Percentiles rank a stretch among this genome's conserved stretches.
These are phyloP conservation scores for Drosophila nannoptera DNA, from an alignment of 1,140 invertebrate genomes.

Conservation along the genomic window DNA sequence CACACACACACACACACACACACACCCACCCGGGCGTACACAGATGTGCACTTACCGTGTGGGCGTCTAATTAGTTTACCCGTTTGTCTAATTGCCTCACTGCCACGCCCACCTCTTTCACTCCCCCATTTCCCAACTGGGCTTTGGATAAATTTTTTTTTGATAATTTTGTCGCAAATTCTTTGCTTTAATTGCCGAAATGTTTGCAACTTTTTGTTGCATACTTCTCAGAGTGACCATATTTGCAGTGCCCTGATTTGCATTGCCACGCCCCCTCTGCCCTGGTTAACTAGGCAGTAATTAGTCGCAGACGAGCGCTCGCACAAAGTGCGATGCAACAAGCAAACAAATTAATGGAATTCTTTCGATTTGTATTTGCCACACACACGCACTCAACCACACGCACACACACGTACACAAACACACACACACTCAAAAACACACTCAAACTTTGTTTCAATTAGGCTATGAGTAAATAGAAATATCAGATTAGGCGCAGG, in stretches of 20 bases:
- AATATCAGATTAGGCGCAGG: too few species aligned
- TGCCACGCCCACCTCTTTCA: conserved; percentile 52
- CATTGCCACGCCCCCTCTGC: conserved; percentile 2
- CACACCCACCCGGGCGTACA: conserved; percentile 9
- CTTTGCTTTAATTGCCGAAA: conserved; percentile 35
- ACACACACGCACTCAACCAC: not conserved
- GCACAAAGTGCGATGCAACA: conserved; percentile 3
- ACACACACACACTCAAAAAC: too few species aligned
- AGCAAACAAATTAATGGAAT: conserved; percentile 18
- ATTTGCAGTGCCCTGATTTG: conserved; percentile 66
- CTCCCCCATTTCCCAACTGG: conserved; percentile 12
- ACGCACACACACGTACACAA: not conserved
- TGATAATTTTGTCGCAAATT: conserved; percentile 58
- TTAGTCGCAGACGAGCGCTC: conserved; percentile 3
- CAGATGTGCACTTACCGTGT: conserved; percentile 28
- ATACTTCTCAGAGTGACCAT: conserved; percentile 39
- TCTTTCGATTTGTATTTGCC: not conserved
- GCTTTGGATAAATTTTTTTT: conserved; percentile 24
- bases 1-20: conserved; percentile 18
- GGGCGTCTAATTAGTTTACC: conserved; percentile 73
- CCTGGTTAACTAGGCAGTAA: not conserved
- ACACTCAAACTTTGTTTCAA: too few species aligned
- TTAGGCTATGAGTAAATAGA: too few species aligned
- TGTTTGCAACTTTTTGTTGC: conserved; percentile 44
- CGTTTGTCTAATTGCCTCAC: conserved; percentile 61